These are phyloP conservation scores for Isurus oxyrinchus DNA, from an alignment of 2,113 vertebrate genomes.

Conservation along the genomic window DNA sequence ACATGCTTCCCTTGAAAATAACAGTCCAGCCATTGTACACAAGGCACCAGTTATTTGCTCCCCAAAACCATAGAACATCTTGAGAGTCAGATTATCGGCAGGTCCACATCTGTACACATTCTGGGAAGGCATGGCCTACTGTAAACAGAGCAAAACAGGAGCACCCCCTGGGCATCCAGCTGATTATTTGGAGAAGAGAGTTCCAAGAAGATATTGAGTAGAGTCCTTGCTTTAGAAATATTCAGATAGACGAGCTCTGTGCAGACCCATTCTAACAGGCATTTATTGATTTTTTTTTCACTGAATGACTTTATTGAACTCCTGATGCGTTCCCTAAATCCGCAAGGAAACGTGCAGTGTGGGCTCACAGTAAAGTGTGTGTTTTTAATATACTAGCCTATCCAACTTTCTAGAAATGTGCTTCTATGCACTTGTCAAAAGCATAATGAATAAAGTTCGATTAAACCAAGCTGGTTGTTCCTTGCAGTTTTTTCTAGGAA, in stretches of 20 bases:
- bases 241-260: conserved; percentile 43
- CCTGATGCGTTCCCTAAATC: background rate
- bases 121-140: conserved; percentile 53
- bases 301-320: conserved; percentile 33
- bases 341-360: background rate
- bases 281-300: conserved; percentile 28
- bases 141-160: conserved; percentile 53
- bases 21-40: conserved; percentile 52
- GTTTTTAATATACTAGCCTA: background rate
- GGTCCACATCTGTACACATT: conserved; percentile 51
- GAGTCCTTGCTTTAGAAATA: conserved; percentile 41
- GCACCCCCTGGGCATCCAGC: conserved; percentile 43
- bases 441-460: background rate
- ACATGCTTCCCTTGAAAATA: conserved; percentile 62
- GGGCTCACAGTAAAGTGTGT: background rate
- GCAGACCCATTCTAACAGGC: conserved; percentile 36
- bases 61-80: conserved; percentile 47
- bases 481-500: background rate
- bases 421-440: background rate
- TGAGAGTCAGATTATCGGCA: conserved; percentile 57
- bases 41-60: conserved; percentile 51
- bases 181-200: conserved; percentile 57
- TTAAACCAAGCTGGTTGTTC: background rate
- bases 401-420: background rate
- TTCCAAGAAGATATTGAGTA: conserved; percentile 50